phyloP scores from a whole-genome alignment of 1,140 invertebrate genomes.

The Drosophila prosaltans region DNA sequence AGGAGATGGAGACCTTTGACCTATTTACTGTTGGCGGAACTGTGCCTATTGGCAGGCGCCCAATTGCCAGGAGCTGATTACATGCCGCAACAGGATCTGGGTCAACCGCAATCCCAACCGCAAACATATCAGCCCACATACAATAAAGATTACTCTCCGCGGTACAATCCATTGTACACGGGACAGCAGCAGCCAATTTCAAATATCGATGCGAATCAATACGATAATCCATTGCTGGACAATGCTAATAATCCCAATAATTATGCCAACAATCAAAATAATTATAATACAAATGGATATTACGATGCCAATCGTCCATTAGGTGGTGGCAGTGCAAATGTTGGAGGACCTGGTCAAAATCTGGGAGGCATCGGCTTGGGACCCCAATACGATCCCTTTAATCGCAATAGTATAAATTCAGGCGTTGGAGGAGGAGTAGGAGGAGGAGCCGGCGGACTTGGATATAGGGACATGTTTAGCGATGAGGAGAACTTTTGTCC shows the following conservation, averaged over 20 bases:
- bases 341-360: slow-evolving; percentile 43
- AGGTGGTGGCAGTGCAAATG: slow-evolving; percentile 40
- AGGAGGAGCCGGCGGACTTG: slow-evolving; percentile 21
- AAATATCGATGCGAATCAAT: slow-evolving; percentile 46
- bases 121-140: slow-evolving; percentile 73
- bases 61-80: slow-evolving; percentile 53
- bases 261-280: slow-evolving; percentile 32
- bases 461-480: slow-evolving; percentile 63
- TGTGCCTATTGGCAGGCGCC: slow-evolving; percentile 46
- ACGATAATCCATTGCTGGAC: slow-evolving; percentile 68
- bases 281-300: slow-evolving; percentile 30
- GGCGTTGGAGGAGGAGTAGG: slow-evolving; percentile 6
- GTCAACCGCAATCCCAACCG: slow-evolving; percentile 34
- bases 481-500: slow-evolving; percentile 87
- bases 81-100: slow-evolving; percentile 27
- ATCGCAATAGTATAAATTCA: slow-evolving; percentile 52
- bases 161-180: slow-evolving; percentile 74
- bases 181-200: slow-evolving; percentile 55
- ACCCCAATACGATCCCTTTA: slow-evolving; percentile 71
- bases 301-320: slow-evolving; percentile 49
- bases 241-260: slow-evolving; percentile 46
- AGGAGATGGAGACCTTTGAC: slow-evolving; percentile 7
- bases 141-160: slow-evolving; percentile 75
- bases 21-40: slow-evolving; percentile 31
- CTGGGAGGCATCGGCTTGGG: slow-evolving; percentile 49